Percentiles rank a stretch among this genome's conserved stretches.
Evolutionary conservation across 2,888 invertebrate species (phyloP).

Genomic region (Cynaeus angustus): DNA sequence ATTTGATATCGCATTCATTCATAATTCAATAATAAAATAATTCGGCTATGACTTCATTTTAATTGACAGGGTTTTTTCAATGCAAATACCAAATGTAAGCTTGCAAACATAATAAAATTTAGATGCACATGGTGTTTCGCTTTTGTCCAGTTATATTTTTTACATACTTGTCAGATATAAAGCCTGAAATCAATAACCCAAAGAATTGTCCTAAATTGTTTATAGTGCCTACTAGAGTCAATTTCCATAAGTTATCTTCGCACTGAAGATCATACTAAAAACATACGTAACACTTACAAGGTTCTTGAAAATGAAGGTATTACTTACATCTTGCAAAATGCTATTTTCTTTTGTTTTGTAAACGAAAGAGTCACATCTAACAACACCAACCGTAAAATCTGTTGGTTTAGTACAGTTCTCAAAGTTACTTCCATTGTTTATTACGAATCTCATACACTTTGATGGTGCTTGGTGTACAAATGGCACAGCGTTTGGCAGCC

Average conservation of each 20-base stretch:
- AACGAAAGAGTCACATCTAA: conserved; percentile 60
- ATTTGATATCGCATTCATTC: no score
- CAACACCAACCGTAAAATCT: conserved; percentile 41
- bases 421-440: conserved; percentile 50
- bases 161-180: conserved; percentile 78
- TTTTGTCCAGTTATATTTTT: not conserved
- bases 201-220: conserved; percentile 84
- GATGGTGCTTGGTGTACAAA: conserved; percentile 58
- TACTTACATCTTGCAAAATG: conserved; percentile 64
- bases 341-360: conserved; percentile 60
- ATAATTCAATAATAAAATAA: no score
- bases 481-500: conserved; percentile 68
- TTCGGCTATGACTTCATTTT: no score
- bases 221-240: conserved; percentile 82
- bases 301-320: not conserved
- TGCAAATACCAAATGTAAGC: no score
- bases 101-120: no score
- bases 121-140: no score
- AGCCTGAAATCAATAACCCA: conserved; percentile 79
- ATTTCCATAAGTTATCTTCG: conserved; percentile 79
- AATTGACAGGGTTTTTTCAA: no score
- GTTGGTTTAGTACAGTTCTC: conserved; percentile 16
- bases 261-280: conserved; percentile 80
- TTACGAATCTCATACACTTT: conserved; percentile 59
- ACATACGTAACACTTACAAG: conserved; percentile 35